Evolutionary conservation across 2,888 invertebrate genomes (phyloP).

Genomic region (Crematogaster levior): DNA sequence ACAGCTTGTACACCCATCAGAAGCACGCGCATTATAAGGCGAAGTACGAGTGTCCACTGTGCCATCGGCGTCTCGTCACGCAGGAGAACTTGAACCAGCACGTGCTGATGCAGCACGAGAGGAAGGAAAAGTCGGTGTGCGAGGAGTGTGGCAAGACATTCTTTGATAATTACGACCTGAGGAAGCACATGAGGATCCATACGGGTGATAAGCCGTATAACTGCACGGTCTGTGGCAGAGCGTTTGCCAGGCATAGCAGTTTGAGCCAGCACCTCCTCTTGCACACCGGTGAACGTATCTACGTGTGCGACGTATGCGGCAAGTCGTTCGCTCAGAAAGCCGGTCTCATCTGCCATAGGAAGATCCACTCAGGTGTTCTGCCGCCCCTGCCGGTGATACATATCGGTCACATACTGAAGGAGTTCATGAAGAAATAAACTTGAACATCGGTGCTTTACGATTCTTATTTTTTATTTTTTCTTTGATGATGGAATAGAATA

Average conservation of each 20-base stretch:
- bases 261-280: constrained; percentile 70
- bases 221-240: constrained; percentile 68
- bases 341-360: constrained; percentile 75
- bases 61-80: constrained; percentile 61
- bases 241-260: constrained; percentile 70
- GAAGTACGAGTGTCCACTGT: constrained; percentile 68
- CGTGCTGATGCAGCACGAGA: constrained; percentile 66
- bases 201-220: constrained; percentile 73
- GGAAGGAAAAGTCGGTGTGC: constrained; percentile 70
- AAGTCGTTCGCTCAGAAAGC: constrained; percentile 74
- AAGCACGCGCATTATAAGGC: constrained; percentile 71
- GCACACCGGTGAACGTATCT: constrained; percentile 74
- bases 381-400: constrained; percentile 74
- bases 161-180: constrained; percentile 66
- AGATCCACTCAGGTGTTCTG: constrained; percentile 72
- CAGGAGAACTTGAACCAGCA: constrained; percentile 71
- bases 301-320: constrained; percentile 71
- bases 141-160: constrained; percentile 77
- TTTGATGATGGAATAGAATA: neutral
- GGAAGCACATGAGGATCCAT: constrained; percentile 73
- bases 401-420: constrained; percentile 75
- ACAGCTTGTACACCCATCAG: constrained; percentile 68
- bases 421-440: constrained; percentile 73
- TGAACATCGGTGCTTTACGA: neutral
- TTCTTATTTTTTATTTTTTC: neutral